Percentiles rank a stretch among this genome's conserved stretches.
Conservation (phyloP, 1,140 invertebrate genomes). For the Drosophila saltans region DNA sequence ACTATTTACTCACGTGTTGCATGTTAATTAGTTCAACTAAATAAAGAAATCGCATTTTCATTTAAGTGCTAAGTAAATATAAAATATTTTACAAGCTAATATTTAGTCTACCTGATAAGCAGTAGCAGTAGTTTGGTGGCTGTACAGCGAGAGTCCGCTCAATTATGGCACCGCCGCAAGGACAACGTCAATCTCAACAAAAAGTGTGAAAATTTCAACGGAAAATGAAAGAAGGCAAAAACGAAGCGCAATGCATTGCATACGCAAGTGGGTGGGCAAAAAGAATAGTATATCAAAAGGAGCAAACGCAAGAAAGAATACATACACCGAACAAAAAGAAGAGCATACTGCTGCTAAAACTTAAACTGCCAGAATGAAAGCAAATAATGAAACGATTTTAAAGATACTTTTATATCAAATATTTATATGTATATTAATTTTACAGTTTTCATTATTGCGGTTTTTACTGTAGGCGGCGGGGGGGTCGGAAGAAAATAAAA, state of each 20-base stretch:
- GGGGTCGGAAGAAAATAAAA: slow-evolving; percentile 24
- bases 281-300: slow-evolving; percentile 51
- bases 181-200: neutral
- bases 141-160: neutral
- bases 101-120: slow-evolving; percentile 18
- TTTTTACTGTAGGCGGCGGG: slow-evolving; percentile 17
- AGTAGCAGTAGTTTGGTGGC: neutral
- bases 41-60: slow-evolving; percentile 14
- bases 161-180: slow-evolving; percentile 31
- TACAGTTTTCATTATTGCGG: slow-evolving; percentile 27
- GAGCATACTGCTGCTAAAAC: slow-evolving; percentile 5
- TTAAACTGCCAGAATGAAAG: neutral
- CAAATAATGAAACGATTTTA: neutral
- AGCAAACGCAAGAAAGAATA: neutral
- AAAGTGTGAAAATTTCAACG: neutral
- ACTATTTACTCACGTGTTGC: neutral
- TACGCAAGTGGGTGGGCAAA: slow-evolving; percentile 37
- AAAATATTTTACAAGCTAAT: slow-evolving; percentile 12
- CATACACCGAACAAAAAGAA: neutral
- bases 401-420: slow-evolving; percentile 19
- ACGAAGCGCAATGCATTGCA: slow-evolving; percentile 23
- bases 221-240: slow-evolving; percentile 1
- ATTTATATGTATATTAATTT: slow-evolving; percentile 40
- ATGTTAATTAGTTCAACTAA: slow-evolving; percentile 8
- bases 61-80: slow-evolving; percentile 10